These are phyloP conservation scores for Pelochelys cantorii DNA, from an alignment of 2,797 vertebrate genomes.

Conservation along the genomic window DNA sequence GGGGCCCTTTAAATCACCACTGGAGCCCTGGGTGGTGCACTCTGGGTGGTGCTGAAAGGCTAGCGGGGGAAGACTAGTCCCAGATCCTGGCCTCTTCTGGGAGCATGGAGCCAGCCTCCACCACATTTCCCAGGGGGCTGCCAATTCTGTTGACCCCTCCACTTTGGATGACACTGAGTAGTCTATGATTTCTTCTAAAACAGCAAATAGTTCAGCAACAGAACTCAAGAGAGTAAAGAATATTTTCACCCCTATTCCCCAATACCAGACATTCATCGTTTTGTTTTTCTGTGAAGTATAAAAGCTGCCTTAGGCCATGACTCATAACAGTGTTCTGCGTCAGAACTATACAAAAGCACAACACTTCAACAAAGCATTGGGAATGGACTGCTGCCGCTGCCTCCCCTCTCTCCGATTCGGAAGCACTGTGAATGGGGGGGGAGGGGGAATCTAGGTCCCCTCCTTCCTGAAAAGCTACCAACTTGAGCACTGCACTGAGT, in stretches of 20 bases:
- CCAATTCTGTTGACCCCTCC: no score
- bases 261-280: neutral
- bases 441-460: neutral
- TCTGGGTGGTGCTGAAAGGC: no score
- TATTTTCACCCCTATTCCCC: neutral
- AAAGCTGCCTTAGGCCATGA: neutral
- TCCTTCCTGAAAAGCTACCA: neutral
- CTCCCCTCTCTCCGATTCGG: neutral
- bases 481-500: rapidly evolving
- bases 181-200: neutral
- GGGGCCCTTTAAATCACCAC: no score
- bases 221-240: constrained; percentile 32
- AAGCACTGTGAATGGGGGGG: neutral
- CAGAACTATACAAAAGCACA: neutral
- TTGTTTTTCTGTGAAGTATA: neutral
- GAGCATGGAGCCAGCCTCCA: no score
- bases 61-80: no score
- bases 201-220: constrained; percentile 14
- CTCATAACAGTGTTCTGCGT: neutral
- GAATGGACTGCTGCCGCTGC: neutral
- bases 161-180: no score
- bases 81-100: no score
- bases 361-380: neutral
- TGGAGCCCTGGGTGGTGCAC: no score
- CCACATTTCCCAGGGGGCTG: no score